Base-by-base conservation (phyloP, 2,797 vertebrate genomes). In the Rhyacichthys aspro region DNA sequence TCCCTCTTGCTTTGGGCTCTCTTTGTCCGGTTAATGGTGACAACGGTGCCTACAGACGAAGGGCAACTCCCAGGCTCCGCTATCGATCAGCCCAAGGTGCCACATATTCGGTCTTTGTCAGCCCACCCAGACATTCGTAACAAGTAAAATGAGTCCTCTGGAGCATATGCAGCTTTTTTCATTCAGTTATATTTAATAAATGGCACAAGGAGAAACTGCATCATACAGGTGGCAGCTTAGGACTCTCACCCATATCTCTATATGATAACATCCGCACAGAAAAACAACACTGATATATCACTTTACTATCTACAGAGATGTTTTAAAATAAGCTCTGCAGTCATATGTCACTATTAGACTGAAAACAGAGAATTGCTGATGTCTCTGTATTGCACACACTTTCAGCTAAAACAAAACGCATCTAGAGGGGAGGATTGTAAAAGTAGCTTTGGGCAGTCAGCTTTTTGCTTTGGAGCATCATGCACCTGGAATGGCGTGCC, bases 21-120 rank as follows among this genome's bases (percentile, higher is more conserved):
- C 15, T 45, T 65, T 18, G 4, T 75, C 59, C 64, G 55, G 23
- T 65, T 61, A 67, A 81, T 68, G 50, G 57, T 63, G 61, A 77
- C 74, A 77, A 45, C 52, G 56, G 55, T 74, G 75, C 61, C 63
- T 17, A 61, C 44, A 79, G 65, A 74, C 46, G 76, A 74, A 79
- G 72, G 70, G 62, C 70, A 71, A 59, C 57, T 83, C 74, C 80
- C 71, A 63, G 72, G 71, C 74, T 81, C 62, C 77, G 7, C 63
- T 65, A 86, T 89, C 56, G 71, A 86, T 88, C 83, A 88, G 60
- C 63, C 45, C 43, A 69, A 67, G 65, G 68, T 43, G 1, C 57
- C 49, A 64, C 34, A 54, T 67, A 66, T 78, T 77, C 54, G 58
- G 9, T 80, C 63, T 82, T 59, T 76, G 73, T 81, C 72, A 16